Evolutionary conservation across 2,113 vertebrate species (phyloP).

Genomic region (Crotalus helleri): DNA sequence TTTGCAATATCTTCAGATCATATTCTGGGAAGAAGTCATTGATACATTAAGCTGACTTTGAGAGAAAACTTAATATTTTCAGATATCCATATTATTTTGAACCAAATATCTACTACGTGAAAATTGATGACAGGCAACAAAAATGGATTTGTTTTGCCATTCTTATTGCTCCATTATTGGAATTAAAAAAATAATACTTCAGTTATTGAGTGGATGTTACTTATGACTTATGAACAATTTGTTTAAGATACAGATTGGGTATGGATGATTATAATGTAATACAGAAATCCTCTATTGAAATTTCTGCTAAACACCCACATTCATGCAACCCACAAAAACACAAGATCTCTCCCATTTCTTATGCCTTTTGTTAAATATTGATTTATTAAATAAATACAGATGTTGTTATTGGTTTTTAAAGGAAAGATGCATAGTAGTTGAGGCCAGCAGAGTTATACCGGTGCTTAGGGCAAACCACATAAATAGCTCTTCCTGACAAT

Average conservation of each 20-base stretch:
- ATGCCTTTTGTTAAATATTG: background rate
- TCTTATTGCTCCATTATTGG: background rate
- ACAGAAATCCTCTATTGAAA: background rate
- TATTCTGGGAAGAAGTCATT: background rate
- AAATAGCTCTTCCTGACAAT: background rate
- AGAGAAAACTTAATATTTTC: background rate
- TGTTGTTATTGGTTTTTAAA: background rate
- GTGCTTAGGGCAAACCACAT: background rate
- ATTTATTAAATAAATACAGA: background rate
- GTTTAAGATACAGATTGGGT: background rate
- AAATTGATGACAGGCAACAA: background rate
- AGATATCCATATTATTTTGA: background rate
- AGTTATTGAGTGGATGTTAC: background rate
- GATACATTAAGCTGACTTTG: background rate
- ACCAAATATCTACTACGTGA: background rate
- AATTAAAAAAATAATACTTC: background rate
- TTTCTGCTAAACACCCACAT: background rate
- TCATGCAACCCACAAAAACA: background rate
- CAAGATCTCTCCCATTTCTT: background rate
- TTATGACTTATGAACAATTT: background rate
- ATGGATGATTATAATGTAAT: background rate
- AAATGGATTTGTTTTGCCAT: background rate
- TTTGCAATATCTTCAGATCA: background rate
- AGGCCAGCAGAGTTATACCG: background rate
- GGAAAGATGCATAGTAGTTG: background rate